These are phyloP conservation scores for Parapsyche elsis DNA, from an alignment of 1,140 invertebrate species.

Conservation along the genomic window DNA sequence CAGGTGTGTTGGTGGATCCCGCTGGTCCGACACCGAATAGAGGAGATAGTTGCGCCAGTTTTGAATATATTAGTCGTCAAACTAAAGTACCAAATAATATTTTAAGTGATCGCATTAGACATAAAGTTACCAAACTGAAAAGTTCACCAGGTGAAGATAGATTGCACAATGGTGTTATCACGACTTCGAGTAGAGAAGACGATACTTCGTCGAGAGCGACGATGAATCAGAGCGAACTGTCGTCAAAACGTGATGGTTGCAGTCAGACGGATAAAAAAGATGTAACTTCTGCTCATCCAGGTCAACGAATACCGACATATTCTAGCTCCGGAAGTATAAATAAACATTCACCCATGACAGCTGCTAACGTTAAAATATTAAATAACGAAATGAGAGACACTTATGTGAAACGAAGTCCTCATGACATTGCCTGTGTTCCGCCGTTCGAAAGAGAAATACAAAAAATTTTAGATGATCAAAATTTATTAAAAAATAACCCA, in stretches of 20 bases:
- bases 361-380: conserved; percentile 64
- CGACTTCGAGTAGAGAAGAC: conserved; percentile 64
- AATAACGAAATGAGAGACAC: conserved; percentile 66
- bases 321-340: conserved; percentile 64
- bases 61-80: conserved; percentile 66
- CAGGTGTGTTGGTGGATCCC: conserved; percentile 49
- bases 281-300: conserved; percentile 59
- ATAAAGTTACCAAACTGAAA: conserved; percentile 60
- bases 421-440: conserved; percentile 66
- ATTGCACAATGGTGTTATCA: conserved; percentile 60
- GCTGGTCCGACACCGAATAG: conserved; percentile 62
- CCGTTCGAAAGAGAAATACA: conserved; percentile 80
- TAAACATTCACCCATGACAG: conserved; percentile 63
- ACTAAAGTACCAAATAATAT: conserved; percentile 58
- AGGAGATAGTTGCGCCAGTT: conserved; percentile 73
- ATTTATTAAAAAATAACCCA: conserved; percentile 70
- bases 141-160: conserved; percentile 64
- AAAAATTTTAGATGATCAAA: conserved; percentile 78
- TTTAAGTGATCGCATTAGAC: conserved; percentile 57
- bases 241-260: conserved; percentile 70
- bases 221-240: conserved; percentile 65
- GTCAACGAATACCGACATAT: conserved; percentile 65
- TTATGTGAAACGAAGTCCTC: conserved; percentile 65
- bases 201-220: conserved; percentile 66
- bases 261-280: conserved; percentile 75